phyloP scores from a whole-genome alignment of 2,113 vertebrate genomes.

The Tympanuchus pallidicinctus region DNA sequence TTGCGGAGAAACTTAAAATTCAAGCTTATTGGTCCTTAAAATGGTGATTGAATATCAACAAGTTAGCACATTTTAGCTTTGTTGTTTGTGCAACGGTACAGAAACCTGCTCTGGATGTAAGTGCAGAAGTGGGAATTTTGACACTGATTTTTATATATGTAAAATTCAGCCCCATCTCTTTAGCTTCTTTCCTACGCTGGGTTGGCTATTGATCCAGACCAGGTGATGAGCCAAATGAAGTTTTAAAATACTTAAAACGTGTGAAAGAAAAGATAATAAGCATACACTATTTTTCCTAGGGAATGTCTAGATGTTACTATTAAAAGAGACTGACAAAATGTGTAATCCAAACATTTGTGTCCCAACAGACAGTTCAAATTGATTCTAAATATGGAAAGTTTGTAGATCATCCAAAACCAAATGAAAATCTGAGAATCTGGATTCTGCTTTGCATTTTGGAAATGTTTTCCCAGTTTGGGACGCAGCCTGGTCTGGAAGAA shows the following conservation, averaged over 20 bases:
- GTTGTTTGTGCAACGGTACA: conserved; percentile 30
- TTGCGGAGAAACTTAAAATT: conserved; percentile 44
- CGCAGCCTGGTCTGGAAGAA: conserved; percentile 22
- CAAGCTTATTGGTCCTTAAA: conserved; percentile 27
- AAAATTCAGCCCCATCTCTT: background rate
- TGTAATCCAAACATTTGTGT: conserved; percentile 70
- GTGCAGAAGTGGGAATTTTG: conserved; percentile 30
- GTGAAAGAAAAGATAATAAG: conserved; percentile 67
- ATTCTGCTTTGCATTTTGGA: conserved; percentile 65
- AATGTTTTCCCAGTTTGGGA: conserved; percentile 64
- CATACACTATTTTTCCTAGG: conserved; percentile 51
- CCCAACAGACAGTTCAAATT: conserved; percentile 68
- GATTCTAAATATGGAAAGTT: conserved; percentile 70
- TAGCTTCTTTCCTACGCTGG: background rate
- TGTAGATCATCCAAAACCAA: conserved; percentile 67
- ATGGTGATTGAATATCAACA: conserved; percentile 59
- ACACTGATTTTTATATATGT: background rate
- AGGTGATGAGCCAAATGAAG: conserved; percentile 55
- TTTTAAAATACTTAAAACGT: conserved; percentile 48
- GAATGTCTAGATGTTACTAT: conserved; percentile 68
- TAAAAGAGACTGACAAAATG: conserved; percentile 69
- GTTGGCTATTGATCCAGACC: conserved; percentile 64
- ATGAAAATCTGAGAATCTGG: conserved; percentile 67
- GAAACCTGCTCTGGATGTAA: conserved; percentile 35
- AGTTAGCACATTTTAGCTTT: conserved; percentile 39